Evolutionary conservation across 1,140 invertebrate species (phyloP).

Genomic region (Bicyclus anynana): DNA sequence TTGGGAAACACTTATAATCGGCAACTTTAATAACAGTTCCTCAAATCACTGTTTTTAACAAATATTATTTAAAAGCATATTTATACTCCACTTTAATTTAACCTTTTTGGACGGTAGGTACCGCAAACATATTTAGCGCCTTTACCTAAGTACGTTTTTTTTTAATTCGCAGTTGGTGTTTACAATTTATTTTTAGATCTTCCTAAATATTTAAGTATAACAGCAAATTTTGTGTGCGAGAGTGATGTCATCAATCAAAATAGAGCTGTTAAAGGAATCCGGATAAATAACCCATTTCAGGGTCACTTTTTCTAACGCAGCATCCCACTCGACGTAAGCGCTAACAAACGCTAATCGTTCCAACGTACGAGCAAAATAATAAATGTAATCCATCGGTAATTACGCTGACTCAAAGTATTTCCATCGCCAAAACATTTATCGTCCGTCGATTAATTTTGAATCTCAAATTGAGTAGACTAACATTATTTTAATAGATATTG

Average conservation of each 20-base stretch:
- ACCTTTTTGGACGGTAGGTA: background rate
- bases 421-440: background rate
- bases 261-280: slow-evolving; percentile 50
- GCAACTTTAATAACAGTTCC: background rate
- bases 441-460: background rate
- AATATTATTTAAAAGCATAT: background rate
- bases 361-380: background rate
- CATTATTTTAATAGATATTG: slow-evolving; percentile 11
- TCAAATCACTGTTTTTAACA: background rate
- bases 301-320: slow-evolving; percentile 65
- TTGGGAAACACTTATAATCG: background rate
- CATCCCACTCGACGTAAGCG: slow-evolving; percentile 44
- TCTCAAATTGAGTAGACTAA: background rate
- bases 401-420: background rate
- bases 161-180: background rate
- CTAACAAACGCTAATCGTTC: slow-evolving; percentile 6
- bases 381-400: background rate
- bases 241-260: slow-evolving; percentile 57
- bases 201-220: slow-evolving; percentile 31
- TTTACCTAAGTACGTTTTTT: background rate
- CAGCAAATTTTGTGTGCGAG: slow-evolving; percentile 51
- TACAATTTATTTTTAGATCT: background rate
- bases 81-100: background rate
- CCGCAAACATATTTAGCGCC: background rate
- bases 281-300: slow-evolving; percentile 61